Evolutionary conservation across 2,797 vertebrate species (phyloP).

Genomic region (Betta splendens): DNA sequence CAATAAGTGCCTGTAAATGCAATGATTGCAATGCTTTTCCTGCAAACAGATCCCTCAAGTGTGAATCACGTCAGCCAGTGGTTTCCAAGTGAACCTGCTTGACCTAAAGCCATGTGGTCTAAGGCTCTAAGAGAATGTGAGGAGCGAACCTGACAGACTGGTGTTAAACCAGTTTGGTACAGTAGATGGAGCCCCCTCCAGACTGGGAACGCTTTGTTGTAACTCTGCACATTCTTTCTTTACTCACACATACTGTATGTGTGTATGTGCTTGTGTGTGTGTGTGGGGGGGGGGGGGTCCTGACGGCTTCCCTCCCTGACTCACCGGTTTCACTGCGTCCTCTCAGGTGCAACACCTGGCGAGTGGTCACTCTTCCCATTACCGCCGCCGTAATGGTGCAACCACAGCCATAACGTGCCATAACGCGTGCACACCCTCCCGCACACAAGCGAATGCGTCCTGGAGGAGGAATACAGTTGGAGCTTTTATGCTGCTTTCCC

Average conservation of each 20-base stretch:
- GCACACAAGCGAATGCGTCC: slow-evolving; percentile 34
- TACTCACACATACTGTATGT: too few relatives aligned
- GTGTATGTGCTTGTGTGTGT: not conserved
- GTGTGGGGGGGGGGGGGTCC: not conserved
- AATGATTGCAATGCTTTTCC: too few relatives aligned
- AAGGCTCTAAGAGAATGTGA: slow-evolving; percentile 63
- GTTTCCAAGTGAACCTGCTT: too few relatives aligned
- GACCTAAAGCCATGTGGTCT: too few relatives aligned
- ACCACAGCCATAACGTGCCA: slow-evolving; percentile 28
- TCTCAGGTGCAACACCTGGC: slow-evolving; percentile 56
- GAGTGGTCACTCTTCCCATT: slow-evolving; percentile 74
- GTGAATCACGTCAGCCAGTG: too few relatives aligned
- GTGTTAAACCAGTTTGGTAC: slow-evolving; percentile 69
- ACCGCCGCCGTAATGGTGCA: slow-evolving; percentile 52
- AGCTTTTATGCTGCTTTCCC: slow-evolving; percentile 83
- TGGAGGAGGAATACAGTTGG: slow-evolving; percentile 77
- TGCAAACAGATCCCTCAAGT: too few relatives aligned
- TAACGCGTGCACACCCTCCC: slow-evolving; percentile 10
- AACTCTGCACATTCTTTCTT: too few relatives aligned
- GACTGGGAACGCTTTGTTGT: too few relatives aligned
- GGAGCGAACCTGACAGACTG: slow-evolving; percentile 77
- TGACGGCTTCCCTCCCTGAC: slow-evolving; percentile 39
- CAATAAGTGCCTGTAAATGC: too few relatives aligned
- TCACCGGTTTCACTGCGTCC: slow-evolving; percentile 41
- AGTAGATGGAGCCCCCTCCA: too few relatives aligned